Conservation (phyloP, 2,797 vertebrate genomes). For the Gymnocypris eckloni region DNA sequence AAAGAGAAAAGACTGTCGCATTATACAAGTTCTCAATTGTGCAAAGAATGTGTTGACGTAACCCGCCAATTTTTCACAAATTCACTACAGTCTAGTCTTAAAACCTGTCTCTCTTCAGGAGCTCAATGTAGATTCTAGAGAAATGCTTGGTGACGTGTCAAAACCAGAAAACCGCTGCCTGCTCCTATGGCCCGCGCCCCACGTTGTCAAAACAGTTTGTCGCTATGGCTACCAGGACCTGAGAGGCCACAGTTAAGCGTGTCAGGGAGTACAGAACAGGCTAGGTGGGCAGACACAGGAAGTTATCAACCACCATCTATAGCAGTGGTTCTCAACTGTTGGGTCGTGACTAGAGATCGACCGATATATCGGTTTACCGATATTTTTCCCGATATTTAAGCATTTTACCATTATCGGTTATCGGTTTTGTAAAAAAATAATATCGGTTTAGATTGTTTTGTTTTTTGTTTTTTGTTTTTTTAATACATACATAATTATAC, state of each 20-base stretch:
- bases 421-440: too few relatives aligned
- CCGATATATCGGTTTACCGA: too few relatives aligned
- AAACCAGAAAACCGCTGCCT: conserved; percentile 61
- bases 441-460: too few relatives aligned
- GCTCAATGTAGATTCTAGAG: neutral
- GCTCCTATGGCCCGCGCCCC: conserved; percentile 59
- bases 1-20: neutral
- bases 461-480: too few relatives aligned
- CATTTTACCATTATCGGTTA: too few relatives aligned
- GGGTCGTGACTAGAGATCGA: neutral
- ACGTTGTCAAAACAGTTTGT: conserved; percentile 65
- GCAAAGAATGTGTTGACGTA: neutral
- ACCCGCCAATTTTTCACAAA: neutral
- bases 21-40: neutral
- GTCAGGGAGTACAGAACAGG: neutral
- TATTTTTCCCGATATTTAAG: too few relatives aligned
- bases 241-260: conserved; percentile 17
- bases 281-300: neutral
- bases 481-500: too few relatives aligned
- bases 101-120: conserved; percentile 19
- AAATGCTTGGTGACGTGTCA: conserved; percentile 50
- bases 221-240: conserved; percentile 60
- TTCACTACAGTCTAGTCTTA: neutral
- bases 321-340: neutral
- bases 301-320: conserved; percentile 3